These are phyloP conservation scores for Motacilla alba DNA, from an alignment of 2,113 vertebrate genomes.

Conservation along the genomic window DNA sequence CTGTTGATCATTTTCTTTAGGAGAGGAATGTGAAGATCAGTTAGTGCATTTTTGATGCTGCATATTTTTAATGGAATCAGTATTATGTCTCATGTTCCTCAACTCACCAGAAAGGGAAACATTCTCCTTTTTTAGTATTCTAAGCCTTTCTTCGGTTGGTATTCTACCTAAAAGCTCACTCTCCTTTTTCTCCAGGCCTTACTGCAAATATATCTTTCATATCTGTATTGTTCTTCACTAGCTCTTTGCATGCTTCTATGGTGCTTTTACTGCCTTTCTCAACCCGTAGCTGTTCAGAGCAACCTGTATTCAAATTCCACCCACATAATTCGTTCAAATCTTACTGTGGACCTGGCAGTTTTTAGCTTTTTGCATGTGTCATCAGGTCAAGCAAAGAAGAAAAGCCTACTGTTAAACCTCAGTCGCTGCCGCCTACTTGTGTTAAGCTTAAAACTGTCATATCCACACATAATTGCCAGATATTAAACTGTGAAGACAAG, in stretches of 20 bases:
- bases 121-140: background rate
- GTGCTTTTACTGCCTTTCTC: background rate
- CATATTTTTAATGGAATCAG: background rate
- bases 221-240: background rate
- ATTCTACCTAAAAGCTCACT: background rate
- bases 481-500: conserved; percentile 45
- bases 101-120: background rate
- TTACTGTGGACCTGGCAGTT: conserved; percentile 21
- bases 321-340: conserved; percentile 28
- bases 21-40: background rate
- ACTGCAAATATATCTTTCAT: background rate
- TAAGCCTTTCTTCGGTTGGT: background rate
- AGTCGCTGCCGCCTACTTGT: background rate
- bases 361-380: conserved; percentile 43
- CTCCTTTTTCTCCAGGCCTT: background rate
- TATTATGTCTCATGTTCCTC: background rate
- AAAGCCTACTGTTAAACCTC: conserved; percentile 41
- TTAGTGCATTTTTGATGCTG: background rate
- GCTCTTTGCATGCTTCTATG: background rate
- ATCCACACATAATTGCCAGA: conserved; percentile 28
- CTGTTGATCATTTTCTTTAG: background rate
- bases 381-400: conserved; percentile 55
- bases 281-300: background rate
- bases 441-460: conserved; percentile 10
- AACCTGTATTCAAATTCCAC: conserved; percentile 31